These are phyloP conservation scores for Ophiodon elongatus DNA, from an alignment of 2,113 vertebrate species.

Conservation along the genomic window DNA sequence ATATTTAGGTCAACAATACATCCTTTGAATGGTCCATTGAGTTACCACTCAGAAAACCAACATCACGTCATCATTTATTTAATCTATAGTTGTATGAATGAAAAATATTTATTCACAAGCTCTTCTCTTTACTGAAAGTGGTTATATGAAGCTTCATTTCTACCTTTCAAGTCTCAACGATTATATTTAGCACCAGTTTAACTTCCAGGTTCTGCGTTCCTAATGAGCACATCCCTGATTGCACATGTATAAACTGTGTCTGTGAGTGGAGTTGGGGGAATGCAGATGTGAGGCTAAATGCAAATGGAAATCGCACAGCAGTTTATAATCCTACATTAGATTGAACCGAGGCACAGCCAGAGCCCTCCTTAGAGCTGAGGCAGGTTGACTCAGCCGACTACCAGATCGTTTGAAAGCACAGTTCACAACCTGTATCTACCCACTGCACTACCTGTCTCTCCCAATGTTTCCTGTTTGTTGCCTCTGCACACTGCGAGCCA, in stretches of 20 bases:
- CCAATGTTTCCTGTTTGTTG: constrained; percentile 48
- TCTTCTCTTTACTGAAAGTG: not conserved
- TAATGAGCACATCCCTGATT: not conserved
- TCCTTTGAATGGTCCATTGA: not conserved
- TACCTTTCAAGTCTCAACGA: not conserved
- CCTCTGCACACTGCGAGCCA: constrained; percentile 46
- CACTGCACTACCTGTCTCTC: constrained; percentile 52
- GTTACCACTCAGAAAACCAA: not conserved
- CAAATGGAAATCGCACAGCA: not conserved
- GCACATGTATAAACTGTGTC: not conserved
- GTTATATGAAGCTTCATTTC: not conserved
- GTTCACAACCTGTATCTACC: constrained; percentile 39
- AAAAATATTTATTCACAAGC: not conserved
- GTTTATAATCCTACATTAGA: constrained; percentile 24
- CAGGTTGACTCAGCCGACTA: constrained; percentile 51
- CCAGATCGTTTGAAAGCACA: constrained; percentile 46
- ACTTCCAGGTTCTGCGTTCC: not conserved
- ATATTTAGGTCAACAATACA: not conserved
- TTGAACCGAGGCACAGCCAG: constrained; percentile 28
- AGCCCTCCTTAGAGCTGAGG: constrained; percentile 19
- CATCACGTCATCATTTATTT: not conserved
- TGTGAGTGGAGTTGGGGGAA: not conserved
- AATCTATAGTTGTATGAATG: not conserved
- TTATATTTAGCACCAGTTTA: not conserved
- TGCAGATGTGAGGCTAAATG: constrained; percentile 1